These are phyloP conservation scores for Cacatua alba DNA, from an alignment of 2,113 vertebrate species.

Conservation along the genomic window DNA sequence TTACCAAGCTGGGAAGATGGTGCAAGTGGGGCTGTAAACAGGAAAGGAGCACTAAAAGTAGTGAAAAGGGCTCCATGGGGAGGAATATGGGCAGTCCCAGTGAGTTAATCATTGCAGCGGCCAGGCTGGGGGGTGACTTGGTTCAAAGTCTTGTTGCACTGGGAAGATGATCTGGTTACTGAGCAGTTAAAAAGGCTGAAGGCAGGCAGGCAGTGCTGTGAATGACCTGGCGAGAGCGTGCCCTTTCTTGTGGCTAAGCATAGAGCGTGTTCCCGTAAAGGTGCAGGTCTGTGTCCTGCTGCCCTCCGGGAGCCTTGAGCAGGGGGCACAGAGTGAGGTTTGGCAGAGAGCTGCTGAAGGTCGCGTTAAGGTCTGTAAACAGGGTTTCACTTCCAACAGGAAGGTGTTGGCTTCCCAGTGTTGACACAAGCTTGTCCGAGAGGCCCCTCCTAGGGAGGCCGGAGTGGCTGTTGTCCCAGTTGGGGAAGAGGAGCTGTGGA, in stretches of 20 bases:
- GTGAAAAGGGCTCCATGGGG: background rate
- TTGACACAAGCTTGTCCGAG: slow-evolving; percentile 53
- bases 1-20: background rate
- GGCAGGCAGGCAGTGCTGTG: background rate
- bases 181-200: background rate
- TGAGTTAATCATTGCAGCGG: background rate
- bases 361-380: slow-evolving; percentile 20
- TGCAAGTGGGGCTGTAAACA: background rate
- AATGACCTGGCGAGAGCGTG: background rate
- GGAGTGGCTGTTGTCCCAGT: background rate
- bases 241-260: background rate
- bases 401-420: slow-evolving; percentile 50
- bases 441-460: slow-evolving; percentile 33
- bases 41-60: background rate
- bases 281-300: background rate
- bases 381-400: background rate
- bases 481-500: slow-evolving; percentile 17
- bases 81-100: background rate
- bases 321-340: background rate
- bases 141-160: background rate
- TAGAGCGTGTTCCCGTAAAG: background rate
- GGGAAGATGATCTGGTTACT: background rate
- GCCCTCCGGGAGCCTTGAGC: background rate
- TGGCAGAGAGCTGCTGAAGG: background rate
- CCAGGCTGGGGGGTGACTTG: background rate